Conservation (phyloP, 2,113 vertebrate species). For the Poeciliopsis retropinna region DNA sequence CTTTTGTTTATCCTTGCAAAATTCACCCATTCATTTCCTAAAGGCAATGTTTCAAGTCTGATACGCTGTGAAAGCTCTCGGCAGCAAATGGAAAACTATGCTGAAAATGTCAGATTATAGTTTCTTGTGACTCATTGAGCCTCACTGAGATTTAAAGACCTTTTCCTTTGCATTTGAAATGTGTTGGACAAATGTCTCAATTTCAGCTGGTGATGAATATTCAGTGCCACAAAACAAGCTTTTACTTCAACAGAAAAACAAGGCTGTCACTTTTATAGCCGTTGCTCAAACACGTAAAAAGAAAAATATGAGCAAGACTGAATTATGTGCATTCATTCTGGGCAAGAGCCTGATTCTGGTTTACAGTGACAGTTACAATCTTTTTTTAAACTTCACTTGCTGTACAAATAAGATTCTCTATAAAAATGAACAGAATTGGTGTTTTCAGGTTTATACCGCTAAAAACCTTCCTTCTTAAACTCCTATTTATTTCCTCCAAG, state of each 20-base stretch:
- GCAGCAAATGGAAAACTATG: slow-evolving; percentile 38
- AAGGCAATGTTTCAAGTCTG: slow-evolving; percentile 1
- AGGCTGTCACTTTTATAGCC: neutral
- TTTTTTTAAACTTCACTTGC: neutral
- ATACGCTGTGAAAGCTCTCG: slow-evolving; percentile 14
- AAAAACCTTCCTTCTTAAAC: neutral
- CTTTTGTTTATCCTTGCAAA: too few species aligned
- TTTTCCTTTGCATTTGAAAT: slow-evolving; percentile 15
- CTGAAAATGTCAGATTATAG: slow-evolving; percentile 51
- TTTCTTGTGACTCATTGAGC: slow-evolving; percentile 23
- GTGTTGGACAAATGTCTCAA: neutral
- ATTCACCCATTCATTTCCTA: too few species aligned
- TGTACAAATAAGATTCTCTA: neutral
- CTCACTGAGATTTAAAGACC: slow-evolving; percentile 10
- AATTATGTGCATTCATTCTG: too few species aligned
- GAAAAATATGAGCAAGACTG: too few species aligned
- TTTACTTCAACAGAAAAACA: neutral
- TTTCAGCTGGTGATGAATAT: too few species aligned
- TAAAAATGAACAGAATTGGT: neutral
- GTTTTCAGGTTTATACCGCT: neutral
- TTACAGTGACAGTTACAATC: too few species aligned
- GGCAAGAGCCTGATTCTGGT: too few species aligned
- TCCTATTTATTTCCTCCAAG: neutral
- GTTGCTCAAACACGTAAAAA: neutral
- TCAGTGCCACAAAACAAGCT: neutral